Conservation (phyloP, 2,888 invertebrate genomes). For the Cactoblastis cactorum region DNA sequence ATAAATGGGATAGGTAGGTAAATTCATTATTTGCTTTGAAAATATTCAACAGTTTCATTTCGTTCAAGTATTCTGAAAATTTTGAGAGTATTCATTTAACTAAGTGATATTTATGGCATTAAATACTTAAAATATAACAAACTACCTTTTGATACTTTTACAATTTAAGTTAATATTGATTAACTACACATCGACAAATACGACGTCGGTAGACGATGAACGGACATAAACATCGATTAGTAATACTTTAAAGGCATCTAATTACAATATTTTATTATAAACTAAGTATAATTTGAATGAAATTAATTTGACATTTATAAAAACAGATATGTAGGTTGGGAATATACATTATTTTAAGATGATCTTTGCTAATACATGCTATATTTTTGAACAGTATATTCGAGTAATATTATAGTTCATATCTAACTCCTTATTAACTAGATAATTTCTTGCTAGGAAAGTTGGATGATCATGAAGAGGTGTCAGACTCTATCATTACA, state of each 20-base stretch:
- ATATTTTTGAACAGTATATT: conserved; percentile 22
- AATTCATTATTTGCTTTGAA: no score
- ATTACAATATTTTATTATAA: conserved; percentile 32
- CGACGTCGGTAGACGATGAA: conserved; percentile 29
- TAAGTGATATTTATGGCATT: no score
- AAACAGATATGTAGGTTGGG: conserved; percentile 65
- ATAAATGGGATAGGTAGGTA: no score
- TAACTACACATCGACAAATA: conserved; percentile 16
- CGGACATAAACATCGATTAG: conserved; percentile 48
- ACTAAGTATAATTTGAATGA: conserved; percentile 25
- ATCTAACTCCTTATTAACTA: conserved; percentile 24
- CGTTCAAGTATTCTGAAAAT: no score
- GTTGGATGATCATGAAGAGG: conserved; percentile 21
- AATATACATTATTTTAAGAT: conserved; percentile 43
- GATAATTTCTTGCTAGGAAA: conserved; percentile 23
- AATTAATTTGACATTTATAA: conserved; percentile 51
- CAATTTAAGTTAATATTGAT: conserved; percentile 8
- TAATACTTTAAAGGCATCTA: conserved; percentile 60
- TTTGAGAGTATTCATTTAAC: no score
- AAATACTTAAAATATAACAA: no score
- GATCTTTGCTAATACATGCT: conserved; percentile 18
- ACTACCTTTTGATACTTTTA: no score
- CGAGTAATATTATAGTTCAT: no score
- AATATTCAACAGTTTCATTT: no score
- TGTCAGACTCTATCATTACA: conserved; percentile 33